phyloP scores from a whole-genome alignment of 1,140 invertebrate species.

The Eumeta japonica region DNA sequence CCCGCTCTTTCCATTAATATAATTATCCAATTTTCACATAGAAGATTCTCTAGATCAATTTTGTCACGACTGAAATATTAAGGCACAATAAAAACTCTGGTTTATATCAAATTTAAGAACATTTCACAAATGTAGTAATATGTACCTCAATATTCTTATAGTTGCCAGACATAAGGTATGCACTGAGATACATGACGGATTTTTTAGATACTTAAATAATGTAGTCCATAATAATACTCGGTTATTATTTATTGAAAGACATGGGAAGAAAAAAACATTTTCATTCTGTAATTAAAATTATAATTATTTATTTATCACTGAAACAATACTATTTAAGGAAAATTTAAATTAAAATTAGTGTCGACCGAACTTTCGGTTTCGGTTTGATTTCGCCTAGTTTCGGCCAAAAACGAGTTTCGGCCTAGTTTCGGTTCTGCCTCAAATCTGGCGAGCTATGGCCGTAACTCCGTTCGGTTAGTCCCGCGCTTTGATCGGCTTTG shows the following conservation, averaged over 20 bases:
- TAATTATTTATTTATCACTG: neutral
- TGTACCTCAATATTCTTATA: conserved; percentile 46
- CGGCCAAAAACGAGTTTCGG: no score
- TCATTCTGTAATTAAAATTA: conserved; percentile 39
- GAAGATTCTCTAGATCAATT: conserved; percentile 66
- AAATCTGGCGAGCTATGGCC: no score
- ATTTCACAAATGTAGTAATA: conserved; percentile 5
- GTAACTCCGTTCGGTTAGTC: no score
- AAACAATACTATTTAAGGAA: neutral
- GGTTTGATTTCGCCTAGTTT: no score
- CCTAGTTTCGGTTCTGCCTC: no score
- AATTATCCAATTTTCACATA: conserved; percentile 67
- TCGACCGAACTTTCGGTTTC: no score
- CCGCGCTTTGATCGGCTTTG: no score
- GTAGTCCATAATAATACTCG: conserved; percentile 43
- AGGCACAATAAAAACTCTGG: neutral
- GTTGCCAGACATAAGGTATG: conserved; percentile 38
- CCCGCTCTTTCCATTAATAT: conserved; percentile 66
- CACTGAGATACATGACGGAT: conserved; percentile 24
- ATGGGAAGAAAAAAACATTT: conserved; percentile 38
- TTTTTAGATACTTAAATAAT: conserved; percentile 42
- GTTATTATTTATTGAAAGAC: conserved; percentile 32
- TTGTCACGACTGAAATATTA: conserved; percentile 70
- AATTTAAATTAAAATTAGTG: no score
- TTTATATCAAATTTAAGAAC: conserved; percentile 2